Conservation (phyloP, 2,113 vertebrate genomes). For the Piprites chloris region DNA sequence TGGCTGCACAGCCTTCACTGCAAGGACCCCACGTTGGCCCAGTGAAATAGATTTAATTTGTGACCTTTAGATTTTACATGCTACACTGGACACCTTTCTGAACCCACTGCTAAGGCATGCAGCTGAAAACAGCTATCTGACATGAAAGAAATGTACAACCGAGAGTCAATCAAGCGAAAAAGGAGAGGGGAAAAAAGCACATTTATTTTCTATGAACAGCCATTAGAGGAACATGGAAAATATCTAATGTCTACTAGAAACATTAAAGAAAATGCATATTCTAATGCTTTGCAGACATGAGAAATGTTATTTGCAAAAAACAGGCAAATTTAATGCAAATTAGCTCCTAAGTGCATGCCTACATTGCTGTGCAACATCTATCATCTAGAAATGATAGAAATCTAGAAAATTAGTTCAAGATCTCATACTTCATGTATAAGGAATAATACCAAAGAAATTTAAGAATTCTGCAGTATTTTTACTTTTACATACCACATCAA, state of each 20-base stretch:
- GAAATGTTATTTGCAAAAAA: neutral
- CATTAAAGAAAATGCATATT: neutral
- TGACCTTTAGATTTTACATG: neutral
- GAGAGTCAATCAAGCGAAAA: neutral
- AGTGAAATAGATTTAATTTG: neutral
- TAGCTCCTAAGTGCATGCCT: neutral
- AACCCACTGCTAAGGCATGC: neutral
- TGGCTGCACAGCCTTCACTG: neutral
- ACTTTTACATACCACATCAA: neutral
- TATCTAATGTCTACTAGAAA: neutral
- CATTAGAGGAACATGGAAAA: neutral
- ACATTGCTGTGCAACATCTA: neutral
- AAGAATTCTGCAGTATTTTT: neutral
- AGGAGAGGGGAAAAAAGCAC: neutral
- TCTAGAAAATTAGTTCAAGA: neutral
- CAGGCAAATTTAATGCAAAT: neutral
- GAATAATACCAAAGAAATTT: neutral
- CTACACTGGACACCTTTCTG: neutral
- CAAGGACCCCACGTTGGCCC: rapidly evolving
- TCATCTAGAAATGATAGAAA: neutral
- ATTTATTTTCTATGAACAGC: neutral
- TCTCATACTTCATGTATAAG: neutral
- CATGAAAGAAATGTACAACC: neutral
- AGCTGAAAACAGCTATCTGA: neutral
- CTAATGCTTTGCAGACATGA: neutral